Conservation (phyloP, 2,888 invertebrate species). For the Coecobrya sp. region DNA sequence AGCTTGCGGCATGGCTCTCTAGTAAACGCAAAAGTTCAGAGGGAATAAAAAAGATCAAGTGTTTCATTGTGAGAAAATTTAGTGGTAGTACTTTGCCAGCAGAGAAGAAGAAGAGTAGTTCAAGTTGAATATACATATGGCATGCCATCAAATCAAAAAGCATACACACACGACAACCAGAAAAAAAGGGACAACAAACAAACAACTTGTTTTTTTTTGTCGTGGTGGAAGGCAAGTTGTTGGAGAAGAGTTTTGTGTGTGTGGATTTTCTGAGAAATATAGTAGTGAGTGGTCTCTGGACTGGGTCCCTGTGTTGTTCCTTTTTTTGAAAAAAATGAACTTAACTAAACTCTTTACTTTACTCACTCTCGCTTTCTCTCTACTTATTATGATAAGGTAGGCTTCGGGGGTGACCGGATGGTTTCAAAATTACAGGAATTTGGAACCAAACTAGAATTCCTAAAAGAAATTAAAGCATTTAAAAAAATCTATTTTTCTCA, state of each 20-base stretch:
- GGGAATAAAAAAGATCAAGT: no score
- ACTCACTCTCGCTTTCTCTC: not conserved
- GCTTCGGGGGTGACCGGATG: not conserved
- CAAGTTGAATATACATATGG: conserved; percentile 18
- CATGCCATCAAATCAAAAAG: not conserved
- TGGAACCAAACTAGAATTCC: no score
- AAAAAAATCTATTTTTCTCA: no score
- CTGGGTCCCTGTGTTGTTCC: not conserved
- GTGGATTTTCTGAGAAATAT: not conserved
- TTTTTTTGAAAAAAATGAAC: not conserved
- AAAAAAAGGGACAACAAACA: conserved; percentile 9
- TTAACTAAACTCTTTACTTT: not conserved
- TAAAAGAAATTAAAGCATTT: no score
- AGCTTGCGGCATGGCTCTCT: no score
- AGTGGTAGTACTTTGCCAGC: no score
- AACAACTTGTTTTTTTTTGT: not conserved
- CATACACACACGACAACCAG: not conserved
- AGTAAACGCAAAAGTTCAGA: no score
- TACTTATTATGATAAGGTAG: not conserved
- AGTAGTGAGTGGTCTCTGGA: not conserved
- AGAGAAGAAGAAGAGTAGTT: not conserved
- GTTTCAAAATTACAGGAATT: no score
- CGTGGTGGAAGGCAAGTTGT: not conserved
- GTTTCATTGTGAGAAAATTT: no score
- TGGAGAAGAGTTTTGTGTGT: not conserved